A percentile compares a stretch with the other conserved stretches of the same genome.
phyloP scores from a whole-genome alignment of 2,113 vertebrate genomes.

The Dipodomys stephensi region DNA sequence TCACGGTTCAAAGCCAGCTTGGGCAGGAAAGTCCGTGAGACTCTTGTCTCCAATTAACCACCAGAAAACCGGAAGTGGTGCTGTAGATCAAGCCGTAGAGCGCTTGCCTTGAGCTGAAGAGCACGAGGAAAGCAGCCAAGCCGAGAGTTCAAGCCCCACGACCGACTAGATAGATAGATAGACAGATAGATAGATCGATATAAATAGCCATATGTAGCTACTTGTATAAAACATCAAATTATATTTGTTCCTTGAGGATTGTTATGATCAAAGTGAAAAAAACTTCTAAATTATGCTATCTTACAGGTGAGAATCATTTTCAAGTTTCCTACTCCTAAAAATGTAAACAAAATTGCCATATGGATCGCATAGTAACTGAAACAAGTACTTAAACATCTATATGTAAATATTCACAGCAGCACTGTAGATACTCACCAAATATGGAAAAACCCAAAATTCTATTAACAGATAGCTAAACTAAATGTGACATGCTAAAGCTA shows the following conservation, averaged over 20 bases:
- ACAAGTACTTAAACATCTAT: neutral
- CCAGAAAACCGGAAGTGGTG: no score
- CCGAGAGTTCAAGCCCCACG: no score
- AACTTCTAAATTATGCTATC: neutral
- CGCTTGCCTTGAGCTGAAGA: no score
- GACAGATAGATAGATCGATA: no score
- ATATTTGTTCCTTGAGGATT: neutral
- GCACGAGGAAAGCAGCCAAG: no score
- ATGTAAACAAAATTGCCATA: neutral
- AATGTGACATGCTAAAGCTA: neutral
- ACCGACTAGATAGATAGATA: no score
- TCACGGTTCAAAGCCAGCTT: no score
- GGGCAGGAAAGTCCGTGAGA: no score
- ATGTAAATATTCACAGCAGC: neutral
- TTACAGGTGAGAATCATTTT: neutral
- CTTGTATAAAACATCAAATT: no score
- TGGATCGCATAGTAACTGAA: neutral
- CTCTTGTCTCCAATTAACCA: no score
- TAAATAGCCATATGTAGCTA: no score
- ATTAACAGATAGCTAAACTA: neutral
- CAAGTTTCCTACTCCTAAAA: neutral
- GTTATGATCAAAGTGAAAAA: neutral
- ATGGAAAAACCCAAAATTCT: neutral
- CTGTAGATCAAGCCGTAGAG: no score
- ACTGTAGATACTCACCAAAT: neutral